Evolutionary conservation across 2,797 vertebrate genomes (phyloP), one percentile per base, ranked within the genome.

Genomic region (Rousettus madagascariensis): DNA sequence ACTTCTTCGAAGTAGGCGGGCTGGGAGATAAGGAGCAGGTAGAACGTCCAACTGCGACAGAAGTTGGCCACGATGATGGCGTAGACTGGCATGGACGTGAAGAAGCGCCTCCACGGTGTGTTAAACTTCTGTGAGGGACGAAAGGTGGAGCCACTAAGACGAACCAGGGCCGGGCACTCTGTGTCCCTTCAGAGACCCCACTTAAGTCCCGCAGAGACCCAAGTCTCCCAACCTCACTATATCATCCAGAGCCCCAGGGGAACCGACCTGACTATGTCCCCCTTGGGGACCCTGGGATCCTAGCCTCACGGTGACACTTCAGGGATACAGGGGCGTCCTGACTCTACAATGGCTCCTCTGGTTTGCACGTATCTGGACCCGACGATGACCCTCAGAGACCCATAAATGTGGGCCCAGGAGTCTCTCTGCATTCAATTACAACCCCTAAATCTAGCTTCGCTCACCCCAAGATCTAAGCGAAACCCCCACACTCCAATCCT

Each of bases 51-150:
- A 94, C 99, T 99, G 80, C 99, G 98, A 98, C 99, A 99, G 98
- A 99, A 99, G 97, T 99, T 99, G 13, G 99, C 99, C 91, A 99
- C 99, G 0, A 99, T 99, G 97, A 99, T 99, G 97, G 99, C 99
- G 1, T 99, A 99, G 8, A 99, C 99, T 0, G 99, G 99, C 99
- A 99, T 99, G 79, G 99, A 99, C 0, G 99, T 99, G 97, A 99
- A 99, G 97, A 99, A 99, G 63, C 98, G 98, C 43, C 98, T 98
- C 99, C 99, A 99, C 0, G 99, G 99, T 0, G 99, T 98, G 97
- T 99, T 99, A 96, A 99, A 99, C 98, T 99, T 99, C 99, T 99
- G 97, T 55, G 91, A 77, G 43, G 46, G 83, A 55, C 20, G 86
- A 86, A 46, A 30, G 75, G 16, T 72, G 80, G 38, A 36, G 41